Conservation (phyloP, 1,140 invertebrate genomes). For the Phthorimaea operculella region DNA sequence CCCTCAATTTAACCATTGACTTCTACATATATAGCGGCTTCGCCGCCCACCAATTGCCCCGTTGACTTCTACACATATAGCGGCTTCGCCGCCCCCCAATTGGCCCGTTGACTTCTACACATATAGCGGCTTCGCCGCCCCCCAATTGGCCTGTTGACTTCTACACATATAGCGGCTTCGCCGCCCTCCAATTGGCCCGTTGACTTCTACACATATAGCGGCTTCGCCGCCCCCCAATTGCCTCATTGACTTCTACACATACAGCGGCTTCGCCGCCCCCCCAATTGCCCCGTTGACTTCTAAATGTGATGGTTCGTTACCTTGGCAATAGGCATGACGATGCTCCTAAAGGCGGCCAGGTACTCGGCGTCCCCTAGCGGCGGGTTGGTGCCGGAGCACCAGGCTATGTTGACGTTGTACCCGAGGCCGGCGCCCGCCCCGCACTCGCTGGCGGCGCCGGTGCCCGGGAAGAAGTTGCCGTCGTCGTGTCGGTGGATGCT, state of each 20-base stretch:
- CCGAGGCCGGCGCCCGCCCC: constrained; percentile 92
- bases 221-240: too few species aligned
- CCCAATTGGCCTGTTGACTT: too few species aligned
- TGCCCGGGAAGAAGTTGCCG: constrained; percentile 99
- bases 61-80: too few species aligned
- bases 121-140: too few species aligned
- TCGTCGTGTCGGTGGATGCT: constrained; percentile 99
- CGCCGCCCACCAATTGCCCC: too few species aligned
- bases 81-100: too few species aligned
- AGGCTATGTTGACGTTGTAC: constrained; percentile 97
- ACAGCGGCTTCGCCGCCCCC: too few species aligned
- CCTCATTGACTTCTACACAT: background rate
- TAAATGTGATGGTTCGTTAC: constrained; percentile 18
- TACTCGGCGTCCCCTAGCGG: constrained; percentile 98
- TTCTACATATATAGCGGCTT: too few species aligned
- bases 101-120: background rate
- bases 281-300: background rate
- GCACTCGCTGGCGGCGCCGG: constrained; percentile 91
- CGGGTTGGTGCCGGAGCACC: constrained; percentile 90
- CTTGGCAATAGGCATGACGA: constrained; percentile 93
- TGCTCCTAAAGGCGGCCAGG: constrained; percentile 92
- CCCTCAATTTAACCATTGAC: too few species aligned
- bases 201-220: background rate
- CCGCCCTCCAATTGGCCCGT: too few species aligned
- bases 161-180: too few species aligned